A percentile compares a stretch with the other conserved stretches of the same genome.
Conservation (phyloP, 2,888 invertebrate species). For the Alentia gelatinosa region DNA sequence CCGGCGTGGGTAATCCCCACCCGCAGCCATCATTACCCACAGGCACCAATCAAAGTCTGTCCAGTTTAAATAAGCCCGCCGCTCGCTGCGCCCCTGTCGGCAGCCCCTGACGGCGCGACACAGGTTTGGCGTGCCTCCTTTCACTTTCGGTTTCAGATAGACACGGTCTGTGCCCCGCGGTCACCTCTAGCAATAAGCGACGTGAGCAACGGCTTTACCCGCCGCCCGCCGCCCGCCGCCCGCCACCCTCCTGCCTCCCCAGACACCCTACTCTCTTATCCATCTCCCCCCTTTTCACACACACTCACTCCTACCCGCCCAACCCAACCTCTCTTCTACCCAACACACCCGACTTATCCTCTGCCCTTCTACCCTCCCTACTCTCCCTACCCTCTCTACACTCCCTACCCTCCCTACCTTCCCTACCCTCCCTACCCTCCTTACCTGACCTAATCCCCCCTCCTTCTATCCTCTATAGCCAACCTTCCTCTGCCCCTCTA, state of each 20-base stretch:
- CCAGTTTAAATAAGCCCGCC: background rate
- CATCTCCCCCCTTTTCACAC: background rate
- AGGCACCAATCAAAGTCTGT: slow-evolving; percentile 8
- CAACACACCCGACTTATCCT: no score
- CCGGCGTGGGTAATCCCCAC: background rate
- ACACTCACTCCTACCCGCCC: background rate
- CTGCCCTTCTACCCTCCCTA: no score
- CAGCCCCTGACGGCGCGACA: background rate
- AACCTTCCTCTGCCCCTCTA: no score
- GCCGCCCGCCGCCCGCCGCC: background rate
- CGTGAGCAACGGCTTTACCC: background rate
- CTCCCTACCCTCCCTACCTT: no score
- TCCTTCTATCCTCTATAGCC: no score
- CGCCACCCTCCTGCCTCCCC: background rate
- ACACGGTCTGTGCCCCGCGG: background rate
- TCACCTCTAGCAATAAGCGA: background rate
- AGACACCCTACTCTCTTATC: background rate
- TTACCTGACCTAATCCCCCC: no score
- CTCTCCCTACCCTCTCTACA: no score
- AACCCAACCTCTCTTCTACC: no score
- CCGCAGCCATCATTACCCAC: slow-evolving; percentile 5
- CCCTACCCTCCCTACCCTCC: no score
- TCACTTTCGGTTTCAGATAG: background rate
- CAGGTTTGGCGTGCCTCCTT: slow-evolving; percentile 17
- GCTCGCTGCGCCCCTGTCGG: background rate